Evolutionary conservation across 1,140 invertebrate genomes (phyloP).

Genomic region (Macrostomum lignano): DNA sequence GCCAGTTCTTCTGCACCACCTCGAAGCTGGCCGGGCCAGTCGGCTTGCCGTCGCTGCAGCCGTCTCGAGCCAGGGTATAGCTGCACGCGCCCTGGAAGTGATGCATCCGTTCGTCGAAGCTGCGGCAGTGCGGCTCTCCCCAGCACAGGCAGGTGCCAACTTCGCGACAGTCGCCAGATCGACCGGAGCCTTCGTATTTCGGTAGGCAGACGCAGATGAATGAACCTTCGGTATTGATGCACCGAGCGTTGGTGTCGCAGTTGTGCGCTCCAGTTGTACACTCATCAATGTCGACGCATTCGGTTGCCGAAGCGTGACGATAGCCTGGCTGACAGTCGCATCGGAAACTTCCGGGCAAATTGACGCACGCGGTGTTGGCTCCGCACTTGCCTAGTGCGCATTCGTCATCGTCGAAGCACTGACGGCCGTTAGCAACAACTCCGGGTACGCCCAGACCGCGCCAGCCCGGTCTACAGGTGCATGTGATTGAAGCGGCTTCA

Average conservation of each 20-base stretch:
- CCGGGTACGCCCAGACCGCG: constrained; percentile 9
- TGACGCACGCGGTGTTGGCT: constrained; percentile 10
- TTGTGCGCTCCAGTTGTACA: constrained; percentile 32
- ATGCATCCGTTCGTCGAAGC: constrained; percentile 6
- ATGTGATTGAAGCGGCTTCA: constrained; percentile 9
- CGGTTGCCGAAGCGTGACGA: neutral
- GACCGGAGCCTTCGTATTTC: too few relatives aligned
- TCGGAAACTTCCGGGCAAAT: constrained; percentile 11
- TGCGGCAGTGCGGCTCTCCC: constrained; percentile 7
- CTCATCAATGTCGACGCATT: constrained; percentile 42
- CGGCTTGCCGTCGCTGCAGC: constrained; percentile 9
- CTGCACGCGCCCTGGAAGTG: constrained; percentile 7
- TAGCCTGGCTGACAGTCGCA: constrained; percentile 13
- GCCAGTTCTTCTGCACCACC: constrained; percentile 10
- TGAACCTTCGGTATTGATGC: too few relatives aligned
- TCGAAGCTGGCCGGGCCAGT: constrained; percentile 8
- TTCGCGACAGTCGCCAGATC: too few relatives aligned
- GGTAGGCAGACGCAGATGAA: too few relatives aligned
- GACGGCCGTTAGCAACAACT: constrained; percentile 13
- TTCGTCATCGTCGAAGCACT: constrained; percentile 15
- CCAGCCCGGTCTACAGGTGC: constrained; percentile 12
- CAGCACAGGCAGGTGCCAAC: constrained; percentile 9
- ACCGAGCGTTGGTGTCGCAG: constrained; percentile 31
- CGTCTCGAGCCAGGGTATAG: constrained; percentile 9
- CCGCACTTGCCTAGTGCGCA: constrained; percentile 11